Percentiles rank a stretch among this genome's conserved stretches.
Conservation (phyloP, 2,113 vertebrate species). For the Bos javanicus region DNA sequence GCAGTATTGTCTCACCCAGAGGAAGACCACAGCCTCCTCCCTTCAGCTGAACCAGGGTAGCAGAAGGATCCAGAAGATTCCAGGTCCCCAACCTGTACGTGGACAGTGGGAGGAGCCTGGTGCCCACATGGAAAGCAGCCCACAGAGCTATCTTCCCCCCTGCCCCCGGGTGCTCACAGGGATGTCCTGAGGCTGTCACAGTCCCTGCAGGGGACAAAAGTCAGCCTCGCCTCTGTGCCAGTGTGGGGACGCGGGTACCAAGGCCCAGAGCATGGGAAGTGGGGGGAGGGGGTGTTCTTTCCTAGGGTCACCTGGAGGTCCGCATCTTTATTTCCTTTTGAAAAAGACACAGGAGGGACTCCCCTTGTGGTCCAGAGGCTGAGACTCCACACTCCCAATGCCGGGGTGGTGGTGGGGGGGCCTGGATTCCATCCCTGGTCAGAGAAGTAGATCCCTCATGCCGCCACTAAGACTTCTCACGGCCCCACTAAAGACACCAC, state of each 20-base stretch:
- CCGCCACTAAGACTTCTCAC: neutral
- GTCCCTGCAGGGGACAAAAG: neutral
- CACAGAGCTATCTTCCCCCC: neutral
- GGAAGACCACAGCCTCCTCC: neutral
- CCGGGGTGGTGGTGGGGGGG: fast-evolving
- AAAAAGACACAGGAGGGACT: neutral
- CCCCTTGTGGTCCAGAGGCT: neutral
- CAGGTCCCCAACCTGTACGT: neutral
- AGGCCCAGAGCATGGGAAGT: neutral
- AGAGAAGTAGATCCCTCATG: neutral
- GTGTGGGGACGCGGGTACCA: neutral
- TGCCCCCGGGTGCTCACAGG: neutral
- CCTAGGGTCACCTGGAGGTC: neutral
- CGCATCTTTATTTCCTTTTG: neutral
- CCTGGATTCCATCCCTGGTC: neutral
- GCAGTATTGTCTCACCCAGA: neutral
- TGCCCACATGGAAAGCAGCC: neutral
- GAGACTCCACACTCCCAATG: neutral
- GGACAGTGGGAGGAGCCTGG: neutral
- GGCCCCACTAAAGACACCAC: fast-evolving
- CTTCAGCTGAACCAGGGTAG: neutral
- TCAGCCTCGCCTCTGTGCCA: neutral
- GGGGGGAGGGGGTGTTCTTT: neutral
- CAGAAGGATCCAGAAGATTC: neutral
- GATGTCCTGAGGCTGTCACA: neutral